Evolutionary conservation across 2,797 vertebrate genomes (phyloP).

Genomic region (Microchirus variegatus): DNA sequence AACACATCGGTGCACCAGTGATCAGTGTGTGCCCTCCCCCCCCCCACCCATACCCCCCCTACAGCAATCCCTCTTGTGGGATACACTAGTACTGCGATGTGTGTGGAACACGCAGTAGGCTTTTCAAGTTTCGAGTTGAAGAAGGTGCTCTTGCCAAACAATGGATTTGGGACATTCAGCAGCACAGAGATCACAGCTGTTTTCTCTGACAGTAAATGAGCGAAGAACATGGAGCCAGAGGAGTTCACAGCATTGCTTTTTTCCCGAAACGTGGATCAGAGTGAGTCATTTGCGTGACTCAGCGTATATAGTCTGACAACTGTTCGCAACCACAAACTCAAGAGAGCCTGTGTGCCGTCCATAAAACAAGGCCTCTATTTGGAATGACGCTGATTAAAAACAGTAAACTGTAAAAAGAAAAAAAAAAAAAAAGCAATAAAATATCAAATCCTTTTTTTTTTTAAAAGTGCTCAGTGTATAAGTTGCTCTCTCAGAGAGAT

Average conservation of each 20-base stretch:
- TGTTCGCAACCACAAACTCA: conserved; percentile 36
- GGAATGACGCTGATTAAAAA: conserved; percentile 80
- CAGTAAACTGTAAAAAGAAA: conserved; percentile 45
- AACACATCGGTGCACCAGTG: conserved; percentile 11
- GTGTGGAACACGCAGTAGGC: conserved; percentile 42
- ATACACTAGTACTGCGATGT: conserved; percentile 61
- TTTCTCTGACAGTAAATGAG: conserved; percentile 31
- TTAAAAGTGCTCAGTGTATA: conserved; percentile 80
- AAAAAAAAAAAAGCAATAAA: conserved; percentile 46
- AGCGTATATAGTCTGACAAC: conserved; percentile 35
- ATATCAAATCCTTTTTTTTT: conserved; percentile 54
- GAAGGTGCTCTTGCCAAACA: conserved; percentile 51
- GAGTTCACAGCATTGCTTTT: conserved; percentile 41
- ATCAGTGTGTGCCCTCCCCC: conserved; percentile 3
- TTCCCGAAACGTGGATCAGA: conserved; percentile 45
- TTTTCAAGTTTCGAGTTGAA: conserved; percentile 78
- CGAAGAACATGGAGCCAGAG: conserved; percentile 20
- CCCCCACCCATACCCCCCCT: conserved; percentile 25
- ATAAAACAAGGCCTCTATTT: conserved; percentile 76
- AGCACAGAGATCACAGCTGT: conserved; percentile 31
- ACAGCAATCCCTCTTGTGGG: conserved; percentile 54
- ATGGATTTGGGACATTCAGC: conserved; percentile 52
- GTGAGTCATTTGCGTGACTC: conserved; percentile 56
- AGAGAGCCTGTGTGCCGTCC: conserved; percentile 25
- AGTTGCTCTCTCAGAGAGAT: conserved; percentile 69